Conservation (phyloP, 2,113 vertebrate genomes). For the Nothocercus julius region DNA sequence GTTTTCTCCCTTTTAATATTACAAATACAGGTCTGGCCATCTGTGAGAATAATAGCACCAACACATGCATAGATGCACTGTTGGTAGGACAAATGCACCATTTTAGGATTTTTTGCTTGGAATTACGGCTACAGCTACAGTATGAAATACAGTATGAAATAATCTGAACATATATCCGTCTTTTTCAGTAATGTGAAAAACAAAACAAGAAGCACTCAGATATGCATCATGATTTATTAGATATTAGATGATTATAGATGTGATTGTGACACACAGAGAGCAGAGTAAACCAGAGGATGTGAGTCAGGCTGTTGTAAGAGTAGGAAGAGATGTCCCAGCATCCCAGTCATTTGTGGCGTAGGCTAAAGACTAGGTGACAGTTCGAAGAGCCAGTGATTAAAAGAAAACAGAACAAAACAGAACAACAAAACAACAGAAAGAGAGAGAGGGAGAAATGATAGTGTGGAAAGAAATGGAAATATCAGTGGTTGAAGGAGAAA, state of each 20-base stretch:
- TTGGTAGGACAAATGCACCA: neutral
- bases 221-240: neutral
- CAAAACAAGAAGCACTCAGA: neutral
- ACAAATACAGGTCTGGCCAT: neutral
- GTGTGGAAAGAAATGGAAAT: neutral
- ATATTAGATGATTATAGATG: neutral
- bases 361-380: neutral
- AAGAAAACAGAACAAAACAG: neutral
- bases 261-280: neutral
- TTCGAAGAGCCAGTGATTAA: neutral
- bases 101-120: neutral
- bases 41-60: neutral
- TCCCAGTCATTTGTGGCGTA: neutral
- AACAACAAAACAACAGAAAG: too few species aligned
- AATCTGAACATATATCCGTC: neutral
- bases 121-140: neutral
- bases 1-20: constrained; percentile 11
- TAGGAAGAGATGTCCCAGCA: neutral
- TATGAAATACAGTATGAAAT: accelerated
- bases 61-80: neutral
- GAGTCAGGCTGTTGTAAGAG: neutral
- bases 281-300: neutral
- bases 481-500: neutral
- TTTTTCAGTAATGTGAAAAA: neutral
- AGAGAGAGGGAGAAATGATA: too few species aligned